A percentile compares a stretch with the other conserved stretches of the same genome.
Conservation (phyloP, 2,113 vertebrate genomes). For the Pelvicachromis taeniatus region DNA sequence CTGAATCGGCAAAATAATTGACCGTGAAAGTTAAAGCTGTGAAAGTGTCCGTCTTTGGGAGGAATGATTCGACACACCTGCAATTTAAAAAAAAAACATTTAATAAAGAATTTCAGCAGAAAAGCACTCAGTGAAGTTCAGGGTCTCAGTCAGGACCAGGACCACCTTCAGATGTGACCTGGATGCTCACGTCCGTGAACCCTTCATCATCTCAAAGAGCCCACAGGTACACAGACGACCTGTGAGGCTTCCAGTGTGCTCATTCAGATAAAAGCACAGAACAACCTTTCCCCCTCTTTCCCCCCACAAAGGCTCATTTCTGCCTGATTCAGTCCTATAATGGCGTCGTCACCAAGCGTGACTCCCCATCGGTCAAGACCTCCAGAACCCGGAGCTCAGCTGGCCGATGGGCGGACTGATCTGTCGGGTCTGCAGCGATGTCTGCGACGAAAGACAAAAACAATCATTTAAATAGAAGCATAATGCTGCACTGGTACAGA, state of each 20-base stretch:
- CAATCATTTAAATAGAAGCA: fast-evolving
- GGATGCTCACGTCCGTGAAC: not conserved
- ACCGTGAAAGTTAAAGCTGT: fast-evolving
- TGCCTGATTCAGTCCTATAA: not conserved
- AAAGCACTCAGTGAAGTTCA: not conserved
- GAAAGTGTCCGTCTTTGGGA: fast-evolving
- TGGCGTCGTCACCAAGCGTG: not conserved
- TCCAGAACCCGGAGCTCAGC: constrained; percentile 82
- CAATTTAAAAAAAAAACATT: fast-evolving
- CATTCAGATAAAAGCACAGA: not conserved
- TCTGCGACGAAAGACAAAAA: constrained; percentile 11
- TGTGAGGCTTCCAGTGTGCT: not conserved
- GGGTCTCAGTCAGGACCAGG: fast-evolving
- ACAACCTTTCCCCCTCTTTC: fast-evolving
- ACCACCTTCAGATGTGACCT: not conserved
- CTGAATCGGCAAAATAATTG: fast-evolving
- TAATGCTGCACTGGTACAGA: fast-evolving
- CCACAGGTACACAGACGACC: not conserved
- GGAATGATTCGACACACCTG: fast-evolving
- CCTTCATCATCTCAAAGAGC: not conserved
- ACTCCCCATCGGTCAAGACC: constrained; percentile 59
- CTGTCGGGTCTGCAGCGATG: constrained; percentile 59
- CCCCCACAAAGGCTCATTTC: not conserved
- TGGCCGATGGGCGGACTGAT: constrained; percentile 83
- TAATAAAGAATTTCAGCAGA: not conserved